A percentile compares a stretch with the other conserved stretches of the same genome.
phyloP scores from a whole-genome alignment of 2,113 vertebrate species.

The Microtus montanus region DNA sequence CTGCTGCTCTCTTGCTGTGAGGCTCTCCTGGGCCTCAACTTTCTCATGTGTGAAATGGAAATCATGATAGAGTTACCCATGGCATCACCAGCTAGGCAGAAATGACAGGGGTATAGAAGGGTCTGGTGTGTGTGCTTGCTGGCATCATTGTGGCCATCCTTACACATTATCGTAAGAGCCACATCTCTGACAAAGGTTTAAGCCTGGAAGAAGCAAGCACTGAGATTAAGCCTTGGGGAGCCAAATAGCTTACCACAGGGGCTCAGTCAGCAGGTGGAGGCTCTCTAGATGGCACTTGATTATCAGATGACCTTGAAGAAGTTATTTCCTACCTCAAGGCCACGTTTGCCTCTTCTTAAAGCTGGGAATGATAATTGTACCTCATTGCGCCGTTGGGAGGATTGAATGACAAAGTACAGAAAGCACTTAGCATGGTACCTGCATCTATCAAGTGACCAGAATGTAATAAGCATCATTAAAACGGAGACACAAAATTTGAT shows the following conservation, averaged over 20 bases:
- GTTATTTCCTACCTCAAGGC: not conserved
- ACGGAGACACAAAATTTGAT: not conserved
- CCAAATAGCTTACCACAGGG: not conserved
- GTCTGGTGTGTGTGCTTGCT: not conserved
- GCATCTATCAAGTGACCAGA: not conserved
- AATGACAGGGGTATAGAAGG: not conserved
- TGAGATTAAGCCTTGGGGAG: fast-evolving
- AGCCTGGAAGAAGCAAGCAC: not conserved
- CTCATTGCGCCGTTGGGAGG: not conserved
- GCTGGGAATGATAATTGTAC: not conserved
- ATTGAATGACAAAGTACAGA: not conserved
- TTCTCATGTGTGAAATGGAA: not conserved
- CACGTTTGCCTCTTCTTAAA: not conserved
- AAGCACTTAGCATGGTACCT: not conserved
- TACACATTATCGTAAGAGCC: not conserved
- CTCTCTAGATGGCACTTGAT: not conserved
- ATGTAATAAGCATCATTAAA: not conserved
- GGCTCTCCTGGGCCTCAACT: not conserved
- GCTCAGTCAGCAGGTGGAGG: too few relatives aligned
- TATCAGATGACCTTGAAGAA: not conserved
- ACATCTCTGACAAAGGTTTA: not conserved
- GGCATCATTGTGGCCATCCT: fast-evolving
- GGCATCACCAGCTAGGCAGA: not conserved
- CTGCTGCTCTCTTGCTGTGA: not conserved
- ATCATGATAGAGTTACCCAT: not conserved